Evolutionary conservation across 2,797 vertebrate genomes (phyloP).

Genomic region (Silurus lanzhouensis): DNA sequence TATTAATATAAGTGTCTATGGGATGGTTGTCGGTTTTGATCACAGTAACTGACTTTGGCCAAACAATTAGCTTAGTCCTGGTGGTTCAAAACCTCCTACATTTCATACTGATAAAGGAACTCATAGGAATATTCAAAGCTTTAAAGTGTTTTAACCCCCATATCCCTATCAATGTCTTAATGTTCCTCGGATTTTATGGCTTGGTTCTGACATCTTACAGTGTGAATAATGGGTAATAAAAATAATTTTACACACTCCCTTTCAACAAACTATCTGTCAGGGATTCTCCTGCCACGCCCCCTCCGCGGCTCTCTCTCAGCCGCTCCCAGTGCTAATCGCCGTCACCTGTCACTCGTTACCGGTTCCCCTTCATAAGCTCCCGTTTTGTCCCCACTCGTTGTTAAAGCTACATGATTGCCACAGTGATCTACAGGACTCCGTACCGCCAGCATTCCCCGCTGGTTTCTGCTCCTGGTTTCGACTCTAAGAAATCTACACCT

Average conservation of each 20-base stretch:
- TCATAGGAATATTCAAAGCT: not conserved
- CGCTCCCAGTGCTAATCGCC: no score
- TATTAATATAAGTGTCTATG: not conserved
- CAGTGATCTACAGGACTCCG: no score
- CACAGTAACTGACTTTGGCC: not conserved
- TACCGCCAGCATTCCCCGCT: no score
- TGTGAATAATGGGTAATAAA: not conserved
- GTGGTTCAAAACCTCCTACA: not conserved
- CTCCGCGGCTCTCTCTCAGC: no score
- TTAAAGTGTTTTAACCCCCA: not conserved
- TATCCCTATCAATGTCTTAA: not conserved
- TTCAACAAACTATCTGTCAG: not conserved
- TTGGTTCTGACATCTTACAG: not conserved
- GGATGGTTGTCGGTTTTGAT: not conserved
- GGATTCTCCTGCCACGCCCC: no score
- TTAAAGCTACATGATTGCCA: no score
- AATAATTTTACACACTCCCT: not conserved
- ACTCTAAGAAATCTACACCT: no score
- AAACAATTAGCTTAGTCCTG: no score
- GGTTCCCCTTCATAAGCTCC: no score
- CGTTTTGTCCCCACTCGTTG: no score
- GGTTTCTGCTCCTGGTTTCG: no score
- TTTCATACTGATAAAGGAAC: not conserved
- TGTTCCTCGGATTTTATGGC: not conserved
- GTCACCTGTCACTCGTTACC: no score